Evolutionary conservation across 2,113 vertebrate species (phyloP).

Genomic region (Seriola dumerili): DNA sequence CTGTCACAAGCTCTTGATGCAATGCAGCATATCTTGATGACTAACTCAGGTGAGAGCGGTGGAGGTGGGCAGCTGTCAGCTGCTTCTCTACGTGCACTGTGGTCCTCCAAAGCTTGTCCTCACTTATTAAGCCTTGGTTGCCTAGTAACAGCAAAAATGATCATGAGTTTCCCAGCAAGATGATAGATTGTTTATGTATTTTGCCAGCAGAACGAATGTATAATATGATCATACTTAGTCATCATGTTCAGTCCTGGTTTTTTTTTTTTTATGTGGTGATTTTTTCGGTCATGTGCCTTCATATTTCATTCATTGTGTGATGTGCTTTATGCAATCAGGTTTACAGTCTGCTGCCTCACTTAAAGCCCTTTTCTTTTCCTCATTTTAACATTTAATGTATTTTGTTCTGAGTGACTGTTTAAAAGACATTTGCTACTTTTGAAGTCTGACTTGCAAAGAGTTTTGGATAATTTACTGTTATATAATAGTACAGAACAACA

Average conservation of each 20-base stretch:
- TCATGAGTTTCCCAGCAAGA: constrained; percentile 53
- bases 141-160: constrained; percentile 81
- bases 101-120: constrained; percentile 55
- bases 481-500: not conserved
- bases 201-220: constrained; percentile 40
- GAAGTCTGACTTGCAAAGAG: not conserved
- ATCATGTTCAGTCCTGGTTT: constrained; percentile 1
- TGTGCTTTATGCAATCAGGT: not conserved
- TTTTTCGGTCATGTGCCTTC: not conserved
- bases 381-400: not conserved
- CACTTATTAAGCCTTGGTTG: constrained; percentile 75
- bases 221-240: constrained; percentile 33
- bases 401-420: not conserved
- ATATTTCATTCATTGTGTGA: not conserved
- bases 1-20: constrained; percentile 54
- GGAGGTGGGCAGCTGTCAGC: constrained; percentile 71
- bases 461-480: too few relatives aligned
- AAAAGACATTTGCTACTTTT: not conserved
- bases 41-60: constrained; percentile 64
- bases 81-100: constrained; percentile 41
- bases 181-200: constrained; percentile 52
- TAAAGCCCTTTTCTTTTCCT: not conserved
- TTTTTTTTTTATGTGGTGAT: not conserved
- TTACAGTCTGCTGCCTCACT: not conserved
- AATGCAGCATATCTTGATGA: constrained; percentile 62